Evolutionary conservation across 2,113 vertebrate species (phyloP).

Genomic region (Parus major): DNA sequence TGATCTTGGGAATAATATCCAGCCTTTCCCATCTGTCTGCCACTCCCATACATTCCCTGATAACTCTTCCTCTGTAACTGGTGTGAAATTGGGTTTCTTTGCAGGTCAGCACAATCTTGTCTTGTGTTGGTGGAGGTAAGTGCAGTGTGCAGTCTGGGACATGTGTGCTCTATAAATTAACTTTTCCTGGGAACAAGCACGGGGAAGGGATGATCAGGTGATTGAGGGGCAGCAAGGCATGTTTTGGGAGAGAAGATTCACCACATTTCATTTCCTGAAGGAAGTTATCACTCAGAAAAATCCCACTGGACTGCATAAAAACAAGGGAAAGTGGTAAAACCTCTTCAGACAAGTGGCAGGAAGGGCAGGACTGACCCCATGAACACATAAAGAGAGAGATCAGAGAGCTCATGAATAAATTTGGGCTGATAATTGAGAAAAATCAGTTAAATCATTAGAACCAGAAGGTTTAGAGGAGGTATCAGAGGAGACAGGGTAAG

Average conservation of each 20-base stretch:
- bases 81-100: not conserved
- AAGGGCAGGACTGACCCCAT: not conserved
- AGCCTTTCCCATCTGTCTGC: constrained; percentile 16
- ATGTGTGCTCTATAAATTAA: not conserved
- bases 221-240: not conserved
- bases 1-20: constrained; percentile 3
- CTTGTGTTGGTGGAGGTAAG: not conserved
- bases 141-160: not conserved
- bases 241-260: not conserved
- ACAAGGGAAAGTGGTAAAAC: not conserved
- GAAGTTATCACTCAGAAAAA: not conserved
- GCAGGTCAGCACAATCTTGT: not conserved
- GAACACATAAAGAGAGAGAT: not conserved
- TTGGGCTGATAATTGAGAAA: not conserved
- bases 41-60: not conserved
- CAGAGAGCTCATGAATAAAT: not conserved
- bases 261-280: not conserved
- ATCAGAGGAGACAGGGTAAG: not conserved
- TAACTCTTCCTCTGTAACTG: not conserved
- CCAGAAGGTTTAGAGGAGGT: not conserved
- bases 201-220: not conserved
- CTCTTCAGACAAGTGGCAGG: not conserved
- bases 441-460: not conserved
- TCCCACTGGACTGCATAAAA: not conserved
- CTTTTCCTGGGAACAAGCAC: not conserved